Evolutionary conservation across 2,113 vertebrate genomes (phyloP), one percentile per base, ranked within the genome.

Genomic region (Brachyhypopomus occidentalis): DNA sequence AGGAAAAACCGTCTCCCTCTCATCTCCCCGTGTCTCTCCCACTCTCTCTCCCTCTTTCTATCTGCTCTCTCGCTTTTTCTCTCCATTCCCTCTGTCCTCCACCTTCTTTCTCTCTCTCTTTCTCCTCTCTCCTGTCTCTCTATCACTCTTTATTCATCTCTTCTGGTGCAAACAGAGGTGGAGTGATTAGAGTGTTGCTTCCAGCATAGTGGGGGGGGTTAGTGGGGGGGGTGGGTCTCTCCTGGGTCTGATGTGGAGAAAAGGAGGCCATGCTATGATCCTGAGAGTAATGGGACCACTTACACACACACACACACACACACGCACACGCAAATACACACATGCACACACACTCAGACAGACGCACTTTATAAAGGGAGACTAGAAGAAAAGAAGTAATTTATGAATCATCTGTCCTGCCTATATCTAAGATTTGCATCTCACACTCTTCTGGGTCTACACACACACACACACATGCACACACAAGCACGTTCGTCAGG

Each of bases 141-240:
- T 25, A 67, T 79, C 63, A 70, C 58, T 38, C 52, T 58, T 2
- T 76, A 38, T 88, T 83, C 52, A 75, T 87, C 75, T 83, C 52
- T 67, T 11, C 70, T 70, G 23, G 63, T 75, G 62, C 27, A 70
- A 41, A 83, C 45, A 78, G 48, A 78, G 34, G 52, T 27, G 66
- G 64, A 3, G 17, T 80, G 34, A 84, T 77, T 80, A 72, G 62
- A 78, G 52, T 63, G 38, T 22, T 77, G 22, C 17, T 81, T 38
- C 62, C 25, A 77, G 9, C 75, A 66, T 34, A 45, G 73, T 30
- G 38, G 52, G 64, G 60, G 58, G 38, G 27, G 17, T 7, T 77
- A 45, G 55, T 5, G 12, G 25, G 56, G 48, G 14, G 45, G 25
- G 23, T 19, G 62, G 23, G 41, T 7, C 38, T 38, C 38, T 38